Evolutionary conservation across 2,888 invertebrate genomes (phyloP).

Genomic region (Lypha dubia): DNA sequence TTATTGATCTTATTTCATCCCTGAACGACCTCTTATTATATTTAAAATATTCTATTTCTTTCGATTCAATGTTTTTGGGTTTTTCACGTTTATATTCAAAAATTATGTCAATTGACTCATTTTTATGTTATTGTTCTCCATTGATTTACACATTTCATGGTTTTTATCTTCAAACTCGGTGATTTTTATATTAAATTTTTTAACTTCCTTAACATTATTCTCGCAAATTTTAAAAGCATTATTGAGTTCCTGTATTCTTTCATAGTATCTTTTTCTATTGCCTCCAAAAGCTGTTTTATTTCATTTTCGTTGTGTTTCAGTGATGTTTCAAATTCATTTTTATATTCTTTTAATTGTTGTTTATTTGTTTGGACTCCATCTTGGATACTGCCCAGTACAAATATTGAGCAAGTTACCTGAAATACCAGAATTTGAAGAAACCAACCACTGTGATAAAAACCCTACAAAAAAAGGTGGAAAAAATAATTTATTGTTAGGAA

Average conservation of each 20-base stretch:
- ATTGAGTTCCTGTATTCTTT: background rate
- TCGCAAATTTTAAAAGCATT: background rate
- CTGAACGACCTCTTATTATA: too few relatives aligned
- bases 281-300: constrained; percentile 10
- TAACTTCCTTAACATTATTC: constrained; percentile 6
- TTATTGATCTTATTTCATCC: too few relatives aligned
- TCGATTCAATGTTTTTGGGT: too few relatives aligned
- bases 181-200: background rate
- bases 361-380: background rate
- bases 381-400: too few relatives aligned
- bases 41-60: too few relatives aligned
- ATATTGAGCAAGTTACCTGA: too few relatives aligned
- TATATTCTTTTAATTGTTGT: constrained; percentile 24
- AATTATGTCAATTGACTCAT: too few relatives aligned
- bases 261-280: background rate
- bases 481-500: too few relatives aligned
- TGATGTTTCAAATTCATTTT: background rate
- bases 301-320: constrained; percentile 2
- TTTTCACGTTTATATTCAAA: too few relatives aligned
- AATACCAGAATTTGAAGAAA: too few relatives aligned
- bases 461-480: too few relatives aligned
- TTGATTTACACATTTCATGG: background rate
- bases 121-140: background rate
- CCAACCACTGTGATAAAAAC: too few relatives aligned
- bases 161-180: background rate